phyloP scores from a whole-genome alignment of 2,888 invertebrate species.

The Brachypalpus laphriformis region DNA sequence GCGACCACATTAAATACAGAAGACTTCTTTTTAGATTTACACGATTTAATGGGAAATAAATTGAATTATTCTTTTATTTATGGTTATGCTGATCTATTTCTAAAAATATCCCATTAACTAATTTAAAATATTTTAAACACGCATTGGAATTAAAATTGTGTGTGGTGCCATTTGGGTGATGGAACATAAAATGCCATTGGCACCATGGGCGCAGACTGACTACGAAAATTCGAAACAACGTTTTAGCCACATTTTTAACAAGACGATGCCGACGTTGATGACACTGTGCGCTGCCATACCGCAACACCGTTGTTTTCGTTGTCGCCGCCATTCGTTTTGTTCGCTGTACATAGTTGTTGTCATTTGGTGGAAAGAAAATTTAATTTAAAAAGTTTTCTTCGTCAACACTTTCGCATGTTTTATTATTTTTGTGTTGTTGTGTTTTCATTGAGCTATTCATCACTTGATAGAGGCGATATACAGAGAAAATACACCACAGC shows the following conservation, averaged over 20 bases:
- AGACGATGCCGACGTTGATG: slow-evolving; percentile 22
- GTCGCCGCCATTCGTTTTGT: slow-evolving; percentile 25
- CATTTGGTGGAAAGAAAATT: slow-evolving; percentile 45
- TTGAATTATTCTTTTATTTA: slow-evolving; percentile 52
- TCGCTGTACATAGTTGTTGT: slow-evolving; percentile 18
- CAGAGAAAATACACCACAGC: background rate
- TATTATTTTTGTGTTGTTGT: slow-evolving; percentile 31
- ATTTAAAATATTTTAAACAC: slow-evolving; percentile 64
- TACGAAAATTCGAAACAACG: slow-evolving; percentile 34
- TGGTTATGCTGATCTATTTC: background rate
- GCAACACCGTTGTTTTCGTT: background rate
- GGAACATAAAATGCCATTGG: slow-evolving; percentile 60
- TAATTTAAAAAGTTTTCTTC: slow-evolving; percentile 64
- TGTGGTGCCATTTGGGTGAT: slow-evolving; percentile 23
- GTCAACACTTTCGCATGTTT: slow-evolving; percentile 56
- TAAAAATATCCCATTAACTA: slow-evolving; percentile 59
- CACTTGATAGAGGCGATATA: slow-evolving; percentile 38
- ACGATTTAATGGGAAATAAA: slow-evolving; percentile 60
- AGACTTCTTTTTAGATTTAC: slow-evolving; percentile 11
- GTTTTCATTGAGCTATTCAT: slow-evolving; percentile 65
- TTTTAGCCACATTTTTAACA: slow-evolving; percentile 16
- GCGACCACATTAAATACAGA: background rate
- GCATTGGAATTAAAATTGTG: slow-evolving; percentile 48
- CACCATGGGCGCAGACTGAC: slow-evolving; percentile 9
- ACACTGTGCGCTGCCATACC: background rate